These are phyloP conservation scores for Camponotus fellah DNA, from an alignment of 2,888 invertebrate species.

Conservation along the genomic window DNA sequence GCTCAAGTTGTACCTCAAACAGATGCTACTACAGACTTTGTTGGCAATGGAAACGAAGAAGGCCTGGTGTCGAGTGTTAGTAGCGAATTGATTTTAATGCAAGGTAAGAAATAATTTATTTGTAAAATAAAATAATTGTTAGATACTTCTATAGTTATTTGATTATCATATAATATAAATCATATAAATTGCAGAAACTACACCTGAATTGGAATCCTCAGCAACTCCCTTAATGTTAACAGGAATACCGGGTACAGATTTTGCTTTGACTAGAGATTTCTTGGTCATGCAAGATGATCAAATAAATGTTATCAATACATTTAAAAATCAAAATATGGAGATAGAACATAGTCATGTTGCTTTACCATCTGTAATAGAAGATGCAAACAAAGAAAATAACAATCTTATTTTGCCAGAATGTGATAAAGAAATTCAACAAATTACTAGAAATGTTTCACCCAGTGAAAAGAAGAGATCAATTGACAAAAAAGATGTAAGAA, in stretches of 20 bases:
- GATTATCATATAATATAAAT: not conserved
- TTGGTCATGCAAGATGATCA: constrained; percentile 85
- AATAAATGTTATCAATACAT: constrained; percentile 81
- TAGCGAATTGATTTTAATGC: constrained; percentile 84
- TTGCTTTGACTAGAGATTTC: constrained; percentile 82
- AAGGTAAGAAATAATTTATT: constrained; percentile 74
- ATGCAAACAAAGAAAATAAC: constrained; percentile 64
- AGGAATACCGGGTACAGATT: constrained; percentile 82
- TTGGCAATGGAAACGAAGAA: constrained; percentile 78
- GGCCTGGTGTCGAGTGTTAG: constrained; percentile 80
- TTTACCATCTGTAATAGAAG: constrained; percentile 58
- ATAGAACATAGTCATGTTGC: constrained; percentile 66
- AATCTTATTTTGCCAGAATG: constrained; percentile 35
- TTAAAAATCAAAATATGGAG: constrained; percentile 80
- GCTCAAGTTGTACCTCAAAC: constrained; percentile 75
- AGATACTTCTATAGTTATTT: not conserved
- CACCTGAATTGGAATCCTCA: constrained; percentile 80
- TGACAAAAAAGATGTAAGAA: constrained; percentile 75
- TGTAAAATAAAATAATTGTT: not conserved
- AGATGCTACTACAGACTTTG: constrained; percentile 80
- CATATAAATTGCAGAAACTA: constrained; percentile 79
- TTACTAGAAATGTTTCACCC: constrained; percentile 47
- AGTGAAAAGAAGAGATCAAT: constrained; percentile 58
- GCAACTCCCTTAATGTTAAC: constrained; percentile 82
- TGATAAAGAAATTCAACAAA: constrained; percentile 51